Percentiles rank a stretch among this genome's conserved stretches.
phyloP scores from a whole-genome alignment of 2,113 vertebrate species.

The Patagioenas fasciata region DNA sequence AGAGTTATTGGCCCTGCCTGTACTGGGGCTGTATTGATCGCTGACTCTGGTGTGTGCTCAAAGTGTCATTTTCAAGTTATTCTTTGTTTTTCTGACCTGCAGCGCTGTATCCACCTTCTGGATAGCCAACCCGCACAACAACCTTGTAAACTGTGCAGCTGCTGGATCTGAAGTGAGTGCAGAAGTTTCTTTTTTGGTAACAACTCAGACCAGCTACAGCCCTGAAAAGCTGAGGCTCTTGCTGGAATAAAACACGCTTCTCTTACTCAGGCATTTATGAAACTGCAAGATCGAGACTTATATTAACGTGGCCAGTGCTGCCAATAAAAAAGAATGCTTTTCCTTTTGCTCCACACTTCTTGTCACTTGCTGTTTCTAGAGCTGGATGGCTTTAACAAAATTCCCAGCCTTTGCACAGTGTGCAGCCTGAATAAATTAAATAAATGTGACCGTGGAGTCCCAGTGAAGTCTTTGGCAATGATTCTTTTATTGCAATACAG shows the following conservation, averaged over 20 bases:
- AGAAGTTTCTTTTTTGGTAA: not conserved
- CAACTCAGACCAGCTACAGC: not conserved
- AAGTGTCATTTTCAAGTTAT: not conserved
- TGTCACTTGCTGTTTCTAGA: constrained; percentile 26
- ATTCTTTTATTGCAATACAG: not conserved
- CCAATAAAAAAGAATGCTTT: not conserved
- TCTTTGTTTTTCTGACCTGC: constrained; percentile 31
- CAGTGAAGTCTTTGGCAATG: not conserved
- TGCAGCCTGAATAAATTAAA: constrained; percentile 38
- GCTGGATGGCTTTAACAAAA: not conserved
- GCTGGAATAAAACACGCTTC: not conserved
- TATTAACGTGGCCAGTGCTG: not conserved
- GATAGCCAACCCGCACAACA: constrained; percentile 98
- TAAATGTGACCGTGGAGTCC: not conserved
- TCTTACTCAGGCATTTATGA: not conserved
- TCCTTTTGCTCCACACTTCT: not conserved
- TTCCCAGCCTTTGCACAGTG: not conserved
- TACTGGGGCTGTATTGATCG: not conserved
- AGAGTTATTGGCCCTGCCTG: not conserved
- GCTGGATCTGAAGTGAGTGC: constrained; percentile 93
- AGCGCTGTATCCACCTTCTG: constrained; percentile 97
- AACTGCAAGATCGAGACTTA: not conserved
- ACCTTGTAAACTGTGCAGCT: constrained; percentile 92
- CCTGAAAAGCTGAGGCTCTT: not conserved
- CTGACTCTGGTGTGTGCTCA: not conserved